Evolutionary conservation across 2,888 invertebrate species (phyloP), one percentile per base, ranked within the genome.

Genomic region (Horisme vitalbata): DNA sequence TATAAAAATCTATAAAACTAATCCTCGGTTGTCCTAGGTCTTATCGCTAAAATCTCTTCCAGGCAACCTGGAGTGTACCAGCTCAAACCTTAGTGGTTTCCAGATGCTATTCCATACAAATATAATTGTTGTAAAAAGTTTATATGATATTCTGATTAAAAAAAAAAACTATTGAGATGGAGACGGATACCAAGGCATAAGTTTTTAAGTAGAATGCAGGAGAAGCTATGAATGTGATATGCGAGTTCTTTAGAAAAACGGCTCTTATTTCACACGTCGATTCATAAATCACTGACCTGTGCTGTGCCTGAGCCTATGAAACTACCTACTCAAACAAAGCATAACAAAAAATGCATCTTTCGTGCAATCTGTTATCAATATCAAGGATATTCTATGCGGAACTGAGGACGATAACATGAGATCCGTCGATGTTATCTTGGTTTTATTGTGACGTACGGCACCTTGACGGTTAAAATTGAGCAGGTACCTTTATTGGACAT

Each of bases 401-500:
- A 79, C 68, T 79, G 65, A 68, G 65, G 69, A 74, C 53, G 52
- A 58, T 48, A 54, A 45, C 37, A 52, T 52, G 18, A 37, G 50
- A 55, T 44, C 26, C 39, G 18, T 30, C 51, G 81, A 84, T 83
- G 60, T 56, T 83, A 87, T 85, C 85, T 62, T 52, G 56, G 49
- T 51, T 69, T 76, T 86, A 86, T 88, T 86, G 84, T 86, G 88
- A 88, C 82, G 70, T 56, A 67, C 79, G 72, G 81, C 85, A 87
- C 83, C 84, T 86, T 83, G 83, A 83, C 83, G 80, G 82, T 79
- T 80, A 72, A 80, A 75, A 79, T 82, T 69, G 76, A 78, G 87
- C 88, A 88, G 88, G 88, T 88, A 88, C 77, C 71, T 69, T 76
- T 74, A 79, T 75, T 75, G 73, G 79, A 73, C 79, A 80, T 75